Conservation (phyloP, 92 coral and sea anemone species). For the Metridium senile region DNA sequence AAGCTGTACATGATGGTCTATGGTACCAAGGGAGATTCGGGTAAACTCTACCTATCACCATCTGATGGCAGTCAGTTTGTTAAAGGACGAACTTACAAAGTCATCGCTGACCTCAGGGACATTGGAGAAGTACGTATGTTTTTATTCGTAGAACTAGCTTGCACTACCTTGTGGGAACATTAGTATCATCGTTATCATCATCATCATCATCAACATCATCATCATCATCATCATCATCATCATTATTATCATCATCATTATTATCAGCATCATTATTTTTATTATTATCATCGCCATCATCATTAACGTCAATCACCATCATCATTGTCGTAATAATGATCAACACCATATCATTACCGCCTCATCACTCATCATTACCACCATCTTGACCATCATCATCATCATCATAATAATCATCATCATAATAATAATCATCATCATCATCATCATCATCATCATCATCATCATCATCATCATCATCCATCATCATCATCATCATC, state of each 20-base stretch:
- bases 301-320: not conserved
- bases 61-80: constrained; percentile 79
- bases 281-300: not conserved
- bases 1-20: constrained; percentile 78
- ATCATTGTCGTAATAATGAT: not conserved
- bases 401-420: not conserved
- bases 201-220: not conserved
- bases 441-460: not conserved
- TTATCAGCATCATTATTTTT: not conserved
- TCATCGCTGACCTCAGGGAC: constrained; percentile 69
- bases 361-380: not conserved
- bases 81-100: constrained; percentile 68
- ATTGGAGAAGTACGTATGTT: constrained; percentile 65
- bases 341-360: not conserved
- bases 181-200: not conserved
- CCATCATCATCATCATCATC: not conserved
- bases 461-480: not conserved
- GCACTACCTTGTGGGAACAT: not conserved
- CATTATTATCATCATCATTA: not conserved
- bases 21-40: constrained; percentile 74
- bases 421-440: not conserved
- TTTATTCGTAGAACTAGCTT: not conserved
- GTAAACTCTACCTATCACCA: constrained; percentile 78
- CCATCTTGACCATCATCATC: not conserved
- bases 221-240: not conserved